Conservation (phyloP, 2,888 invertebrate genomes). For the Hermaeophaga mercurialis region DNA sequence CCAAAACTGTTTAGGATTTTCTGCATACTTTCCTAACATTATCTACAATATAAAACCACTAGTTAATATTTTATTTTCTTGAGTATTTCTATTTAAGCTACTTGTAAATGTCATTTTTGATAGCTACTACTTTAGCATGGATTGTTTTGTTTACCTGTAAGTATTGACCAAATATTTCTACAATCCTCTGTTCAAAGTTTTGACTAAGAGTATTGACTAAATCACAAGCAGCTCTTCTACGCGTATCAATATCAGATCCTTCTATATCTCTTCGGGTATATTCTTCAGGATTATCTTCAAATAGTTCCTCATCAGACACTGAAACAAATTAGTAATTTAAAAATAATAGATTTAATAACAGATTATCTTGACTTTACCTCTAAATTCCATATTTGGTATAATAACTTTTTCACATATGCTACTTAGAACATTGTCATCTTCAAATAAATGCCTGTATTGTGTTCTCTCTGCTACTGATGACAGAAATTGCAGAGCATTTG, state of each 20-base stretch:
- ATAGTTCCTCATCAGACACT: conserved; percentile 93
- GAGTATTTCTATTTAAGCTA: too few species aligned
- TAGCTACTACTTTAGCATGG: too few species aligned
- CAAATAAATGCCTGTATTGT: conserved; percentile 87
- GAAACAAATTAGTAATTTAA: conserved; percentile 32
- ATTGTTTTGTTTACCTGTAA: conserved; percentile 79
- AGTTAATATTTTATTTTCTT: too few species aligned
- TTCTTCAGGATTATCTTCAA: conserved; percentile 98
- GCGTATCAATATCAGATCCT: conserved; percentile 96
- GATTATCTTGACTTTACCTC: too few species aligned
- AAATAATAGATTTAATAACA: conserved; percentile 20
- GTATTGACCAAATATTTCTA: conserved; percentile 86
- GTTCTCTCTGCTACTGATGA: conserved; percentile 92
- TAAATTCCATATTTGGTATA: conserved; percentile 96
- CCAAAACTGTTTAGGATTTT: conserved; percentile 82
- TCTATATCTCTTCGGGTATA: conserved; percentile 96
- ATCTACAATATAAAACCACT: conserved; percentile 57
- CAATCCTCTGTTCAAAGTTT: conserved; percentile 86
- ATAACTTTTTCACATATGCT: conserved; percentile 98
- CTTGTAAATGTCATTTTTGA: too few species aligned
- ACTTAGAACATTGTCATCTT: conserved; percentile 82
- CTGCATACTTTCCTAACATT: conserved; percentile 78
- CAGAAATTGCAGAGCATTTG: conserved; percentile 93
- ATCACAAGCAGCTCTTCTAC: conserved; percentile 95
- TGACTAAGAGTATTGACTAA: conserved; percentile 89